Evolutionary conservation across 64 coral and sea anemone genomes (phyloP).

Genomic region (Montipora cactus): DNA sequence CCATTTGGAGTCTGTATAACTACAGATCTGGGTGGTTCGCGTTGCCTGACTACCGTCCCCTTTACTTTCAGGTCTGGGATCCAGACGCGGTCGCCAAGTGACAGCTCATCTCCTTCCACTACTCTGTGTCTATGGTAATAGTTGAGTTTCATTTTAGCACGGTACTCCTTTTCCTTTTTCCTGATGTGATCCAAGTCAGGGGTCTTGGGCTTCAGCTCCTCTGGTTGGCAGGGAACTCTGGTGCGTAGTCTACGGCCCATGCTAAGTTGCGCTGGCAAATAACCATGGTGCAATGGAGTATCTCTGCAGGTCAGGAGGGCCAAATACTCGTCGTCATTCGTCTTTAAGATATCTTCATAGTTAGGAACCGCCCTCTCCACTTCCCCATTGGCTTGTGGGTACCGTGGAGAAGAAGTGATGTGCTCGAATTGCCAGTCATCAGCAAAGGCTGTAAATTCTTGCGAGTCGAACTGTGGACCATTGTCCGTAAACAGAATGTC

Average conservation of each 20-base stretch:
- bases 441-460: too few species aligned
- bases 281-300: neutral
- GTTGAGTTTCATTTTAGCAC: neutral
- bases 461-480: too few species aligned
- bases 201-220: too few species aligned
- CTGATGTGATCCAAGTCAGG: neutral
- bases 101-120: too few species aligned
- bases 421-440: slow-evolving; percentile 40
- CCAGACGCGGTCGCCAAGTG: neutral
- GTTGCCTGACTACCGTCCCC: neutral
- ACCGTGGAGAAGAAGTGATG: slow-evolving; percentile 1
- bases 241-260: slow-evolving; percentile 28
- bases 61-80: neutral
- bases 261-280: slow-evolving; percentile 41
- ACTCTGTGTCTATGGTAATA: too few species aligned
- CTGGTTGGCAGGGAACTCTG: slow-evolving; percentile 2
- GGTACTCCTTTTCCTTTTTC: neutral
- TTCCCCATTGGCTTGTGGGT: slow-evolving; percentile 21
- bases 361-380: too few species aligned
- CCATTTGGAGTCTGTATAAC: neutral
- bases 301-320: slow-evolving; percentile 29
- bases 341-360: neutral
- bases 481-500: too few species aligned
- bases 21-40: neutral
- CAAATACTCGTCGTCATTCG: slow-evolving; percentile 6